Conservation (phyloP, 2,113 vertebrate species). For the Gopherus flavomarginatus region DNA sequence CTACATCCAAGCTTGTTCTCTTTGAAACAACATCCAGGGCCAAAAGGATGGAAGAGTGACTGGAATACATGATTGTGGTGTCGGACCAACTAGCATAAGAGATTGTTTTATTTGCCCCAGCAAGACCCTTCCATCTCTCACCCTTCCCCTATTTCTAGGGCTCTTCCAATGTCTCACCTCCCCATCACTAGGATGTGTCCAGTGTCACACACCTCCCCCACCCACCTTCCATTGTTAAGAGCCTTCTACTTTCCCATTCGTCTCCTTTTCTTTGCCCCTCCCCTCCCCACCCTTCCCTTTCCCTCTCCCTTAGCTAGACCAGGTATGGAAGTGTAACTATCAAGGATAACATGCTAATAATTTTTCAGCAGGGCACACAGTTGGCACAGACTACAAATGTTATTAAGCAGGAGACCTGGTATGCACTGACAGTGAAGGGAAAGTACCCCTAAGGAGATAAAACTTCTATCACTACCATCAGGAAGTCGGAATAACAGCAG, state of each 20-base stretch:
- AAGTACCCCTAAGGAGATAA: constrained; percentile 62
- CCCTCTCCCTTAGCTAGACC: background rate
- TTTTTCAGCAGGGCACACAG: constrained; percentile 73
- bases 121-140: background rate
- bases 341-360: constrained; percentile 74
- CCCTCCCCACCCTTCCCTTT: background rate
- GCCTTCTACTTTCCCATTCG: background rate
- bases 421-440: constrained; percentile 25
- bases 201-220: background rate
- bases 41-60: background rate
- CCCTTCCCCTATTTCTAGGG: background rate
- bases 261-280: background rate
- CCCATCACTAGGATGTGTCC: background rate
- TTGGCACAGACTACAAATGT: constrained; percentile 68
- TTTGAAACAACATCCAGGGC: background rate
- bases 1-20: background rate
- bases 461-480: constrained; percentile 20
- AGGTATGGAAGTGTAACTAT: constrained; percentile 56
- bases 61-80: background rate
- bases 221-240: background rate
- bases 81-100: background rate
- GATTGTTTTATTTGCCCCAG: background rate
- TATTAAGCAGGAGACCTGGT: constrained; percentile 49
- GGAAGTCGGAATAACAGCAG: constrained; percentile 15
- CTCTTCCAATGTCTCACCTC: background rate